These are phyloP conservation scores for Rhea americana DNA, from an alignment of 2,113 vertebrate genomes.

Conservation along the genomic window DNA sequence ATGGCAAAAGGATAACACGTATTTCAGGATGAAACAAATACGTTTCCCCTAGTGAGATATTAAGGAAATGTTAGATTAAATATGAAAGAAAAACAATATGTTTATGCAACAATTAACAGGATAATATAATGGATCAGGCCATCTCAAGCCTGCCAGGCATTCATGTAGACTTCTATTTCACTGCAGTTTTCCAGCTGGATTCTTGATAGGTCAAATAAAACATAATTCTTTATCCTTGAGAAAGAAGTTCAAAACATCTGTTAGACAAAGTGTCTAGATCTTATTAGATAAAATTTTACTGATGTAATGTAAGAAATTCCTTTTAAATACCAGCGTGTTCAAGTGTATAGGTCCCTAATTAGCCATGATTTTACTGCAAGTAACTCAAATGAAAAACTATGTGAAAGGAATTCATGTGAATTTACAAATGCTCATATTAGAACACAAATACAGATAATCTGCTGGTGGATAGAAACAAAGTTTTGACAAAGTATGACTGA, in stretches of 20 bases:
- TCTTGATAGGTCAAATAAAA: background rate
- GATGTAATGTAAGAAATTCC: background rate
- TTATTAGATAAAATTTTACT: background rate
- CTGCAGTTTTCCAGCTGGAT: background rate
- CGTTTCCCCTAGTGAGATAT: background rate
- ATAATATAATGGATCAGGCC: background rate
- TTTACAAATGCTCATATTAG: background rate
- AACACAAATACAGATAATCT: background rate
- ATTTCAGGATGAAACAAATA: background rate
- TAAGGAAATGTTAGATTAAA: background rate
- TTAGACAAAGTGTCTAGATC: background rate
- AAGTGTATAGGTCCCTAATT: background rate
- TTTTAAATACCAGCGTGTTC: background rate
- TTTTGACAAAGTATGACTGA: background rate
- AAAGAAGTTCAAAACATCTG: background rate
- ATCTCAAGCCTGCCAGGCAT: background rate
- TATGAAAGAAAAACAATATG: background rate
- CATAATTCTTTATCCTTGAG: background rate
- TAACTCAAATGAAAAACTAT: background rate
- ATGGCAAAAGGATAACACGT: background rate
- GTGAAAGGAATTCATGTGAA: background rate
- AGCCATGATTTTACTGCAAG: background rate
- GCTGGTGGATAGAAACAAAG: background rate
- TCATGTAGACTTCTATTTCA: background rate
- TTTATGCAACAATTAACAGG: background rate